phyloP scores from a whole-genome alignment of 2,113 vertebrate genomes.

The Nibea albiflora region DNA sequence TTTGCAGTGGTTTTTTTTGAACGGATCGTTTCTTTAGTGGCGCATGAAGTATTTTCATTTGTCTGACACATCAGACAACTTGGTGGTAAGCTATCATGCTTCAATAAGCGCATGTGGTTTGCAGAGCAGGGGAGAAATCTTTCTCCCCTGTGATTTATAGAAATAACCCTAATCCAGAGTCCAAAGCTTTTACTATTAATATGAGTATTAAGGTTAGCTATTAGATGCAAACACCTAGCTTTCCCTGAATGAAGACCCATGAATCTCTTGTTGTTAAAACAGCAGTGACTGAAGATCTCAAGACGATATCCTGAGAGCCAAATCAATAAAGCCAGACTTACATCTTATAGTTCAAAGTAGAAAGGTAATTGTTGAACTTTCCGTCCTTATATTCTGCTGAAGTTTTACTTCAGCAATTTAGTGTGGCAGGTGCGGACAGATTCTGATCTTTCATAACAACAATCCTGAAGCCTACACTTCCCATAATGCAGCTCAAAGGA shows the following conservation, averaged over 20 bases:
- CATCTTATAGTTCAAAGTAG: too few species aligned
- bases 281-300: background rate
- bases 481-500: background rate
- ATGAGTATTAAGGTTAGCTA: background rate
- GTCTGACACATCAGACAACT: constrained; percentile 6
- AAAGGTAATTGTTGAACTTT: too few species aligned
- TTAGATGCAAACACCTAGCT: background rate
- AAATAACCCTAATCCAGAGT: constrained; percentile 9
- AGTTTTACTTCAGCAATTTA: background rate
- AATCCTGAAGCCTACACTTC: background rate
- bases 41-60: constrained; percentile 6
- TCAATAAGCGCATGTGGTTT: constrained; percentile 37
- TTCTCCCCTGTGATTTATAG: constrained; percentile 34
- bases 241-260: background rate
- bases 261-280: background rate
- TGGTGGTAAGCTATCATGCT: constrained; percentile 10
- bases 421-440: too few species aligned
- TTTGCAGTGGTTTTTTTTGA: background rate
- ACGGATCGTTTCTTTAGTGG: background rate
- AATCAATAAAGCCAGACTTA: background rate
- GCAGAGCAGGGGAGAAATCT: constrained; percentile 17
- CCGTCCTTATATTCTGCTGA: background rate
- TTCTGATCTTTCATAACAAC: too few species aligned
- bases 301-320: background rate
- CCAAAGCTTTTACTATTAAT: constrained; percentile 26